Evolutionary conservation across 2,888 invertebrate species (phyloP), one percentile per base, ranked within the genome.

Genomic region (Therioaphis trifolii): DNA sequence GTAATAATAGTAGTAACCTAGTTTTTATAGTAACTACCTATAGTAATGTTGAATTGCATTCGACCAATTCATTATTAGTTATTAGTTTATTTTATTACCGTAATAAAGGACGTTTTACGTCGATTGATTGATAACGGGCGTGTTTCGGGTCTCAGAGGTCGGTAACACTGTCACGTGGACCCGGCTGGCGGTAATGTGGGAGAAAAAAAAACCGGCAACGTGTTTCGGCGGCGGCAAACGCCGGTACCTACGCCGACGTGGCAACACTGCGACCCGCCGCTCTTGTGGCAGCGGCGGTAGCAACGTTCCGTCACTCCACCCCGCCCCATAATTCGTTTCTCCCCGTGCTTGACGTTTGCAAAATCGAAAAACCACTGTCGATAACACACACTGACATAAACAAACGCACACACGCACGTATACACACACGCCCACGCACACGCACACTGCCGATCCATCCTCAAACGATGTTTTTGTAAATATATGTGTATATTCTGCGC

Each of bases 321-420:
- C 75, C 49, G 63, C 76, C 46, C 76, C 21, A 29, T 55, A 55
- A 55, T 35, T 74, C 74, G 55, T 55, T 29, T 18, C 69, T 49
- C 24, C 40, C 40, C 55, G 74, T 43, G 29, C 14, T 58, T 27
- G 21, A 49, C 63, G 63, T 52, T 66, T 24, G 77, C 52, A 40
- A 63, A 63, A 79, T 69, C 55, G 78, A 52, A 79, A 75, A 79
- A 79, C 35, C 69, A 27, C 55, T 55, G 69, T 40, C 68, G 78
- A 79, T 79, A 79, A 79, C 78, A 43, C 49, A 9, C 4, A 29
- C 35, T 3, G 11, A 29, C n/a, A 29, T n/a, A n/a, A 18, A 12
- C 35, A 52, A 49, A 52, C 74, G 1, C 4, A 4, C 29, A 27
- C 58, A 4, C 27, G 15, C 52, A 29, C 12, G 35, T 29, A 14